Conservation (phyloP, 2,797 vertebrate species). For the Pachyuromys duprasi region DNA sequence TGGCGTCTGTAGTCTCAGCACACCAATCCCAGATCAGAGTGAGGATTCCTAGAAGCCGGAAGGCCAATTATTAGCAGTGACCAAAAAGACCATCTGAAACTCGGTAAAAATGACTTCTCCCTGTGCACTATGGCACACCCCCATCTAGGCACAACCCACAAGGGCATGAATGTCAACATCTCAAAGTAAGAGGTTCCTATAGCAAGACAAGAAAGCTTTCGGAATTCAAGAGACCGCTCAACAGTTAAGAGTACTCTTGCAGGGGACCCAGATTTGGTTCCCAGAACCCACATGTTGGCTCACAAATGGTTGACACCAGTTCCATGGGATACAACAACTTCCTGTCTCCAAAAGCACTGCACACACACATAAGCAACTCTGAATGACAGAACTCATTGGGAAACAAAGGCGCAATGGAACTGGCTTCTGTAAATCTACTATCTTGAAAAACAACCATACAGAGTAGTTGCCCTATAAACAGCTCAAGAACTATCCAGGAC, state of each 20-base stretch:
- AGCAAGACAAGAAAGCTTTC: neutral
- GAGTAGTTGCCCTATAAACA: neutral
- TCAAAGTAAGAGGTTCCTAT: conserved; percentile 24
- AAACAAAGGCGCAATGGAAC: neutral
- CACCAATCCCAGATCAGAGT: neutral
- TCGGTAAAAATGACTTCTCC: neutral
- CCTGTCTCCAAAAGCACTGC: neutral
- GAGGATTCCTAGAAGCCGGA: neutral
- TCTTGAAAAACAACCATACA: neutral
- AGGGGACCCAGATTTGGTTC: neutral
- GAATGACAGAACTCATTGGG: neutral
- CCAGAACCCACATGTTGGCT: neutral
- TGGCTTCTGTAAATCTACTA: neutral
- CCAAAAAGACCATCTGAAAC: neutral
- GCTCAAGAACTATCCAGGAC: neutral
- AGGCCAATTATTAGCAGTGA: neutral
- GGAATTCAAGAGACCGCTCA: neutral
- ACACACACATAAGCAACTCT: neutral
- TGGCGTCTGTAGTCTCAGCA: neutral
- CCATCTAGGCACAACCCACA: neutral
- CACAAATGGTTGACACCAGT: neutral
- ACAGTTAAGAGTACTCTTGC: no score
- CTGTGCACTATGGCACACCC: no score
- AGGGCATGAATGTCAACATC: neutral
- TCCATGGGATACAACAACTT: neutral